Conservation (phyloP, 2,113 vertebrate genomes). For the Pomatostomus ruficeps region DNA sequence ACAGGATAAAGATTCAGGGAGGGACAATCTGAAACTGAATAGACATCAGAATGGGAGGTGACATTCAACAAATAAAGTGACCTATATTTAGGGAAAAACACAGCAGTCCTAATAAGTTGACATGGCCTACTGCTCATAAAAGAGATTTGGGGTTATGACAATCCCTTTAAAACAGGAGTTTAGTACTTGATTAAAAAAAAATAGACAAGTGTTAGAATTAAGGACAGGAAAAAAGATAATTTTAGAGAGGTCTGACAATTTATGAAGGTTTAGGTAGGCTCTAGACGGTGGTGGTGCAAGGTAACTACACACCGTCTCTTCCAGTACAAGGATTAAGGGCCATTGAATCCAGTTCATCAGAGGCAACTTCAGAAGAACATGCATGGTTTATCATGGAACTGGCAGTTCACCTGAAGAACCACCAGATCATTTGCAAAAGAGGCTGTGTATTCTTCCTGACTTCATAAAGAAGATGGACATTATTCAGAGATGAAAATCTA, state of each 20-base stretch:
- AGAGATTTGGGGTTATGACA: not conserved
- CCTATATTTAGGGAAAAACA: not conserved
- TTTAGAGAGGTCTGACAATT: not conserved
- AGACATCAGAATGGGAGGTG: not conserved
- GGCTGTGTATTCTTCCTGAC: not conserved
- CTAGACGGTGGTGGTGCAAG: not conserved
- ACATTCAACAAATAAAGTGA: not conserved
- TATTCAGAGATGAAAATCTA: not conserved
- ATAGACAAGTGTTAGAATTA: not conserved
- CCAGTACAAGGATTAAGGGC: not conserved
- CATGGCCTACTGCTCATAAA: not conserved
- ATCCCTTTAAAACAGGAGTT: not conserved
- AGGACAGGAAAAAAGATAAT: not conserved
- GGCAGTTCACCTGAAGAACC: not conserved
- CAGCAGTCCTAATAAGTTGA: not conserved
- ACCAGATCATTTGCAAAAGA: not conserved
- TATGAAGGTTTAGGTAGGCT: not conserved
- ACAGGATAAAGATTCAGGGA: not conserved
- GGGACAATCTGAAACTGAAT: not conserved
- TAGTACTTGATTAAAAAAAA: not conserved
- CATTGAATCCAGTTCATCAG: rapidly evolving
- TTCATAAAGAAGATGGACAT: not conserved
- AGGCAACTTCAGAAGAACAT: not conserved
- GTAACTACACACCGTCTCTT: not conserved
- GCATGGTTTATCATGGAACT: not conserved